phyloP scores from a whole-genome alignment of 2,888 invertebrate species.

The Argyresthia albistria region DNA sequence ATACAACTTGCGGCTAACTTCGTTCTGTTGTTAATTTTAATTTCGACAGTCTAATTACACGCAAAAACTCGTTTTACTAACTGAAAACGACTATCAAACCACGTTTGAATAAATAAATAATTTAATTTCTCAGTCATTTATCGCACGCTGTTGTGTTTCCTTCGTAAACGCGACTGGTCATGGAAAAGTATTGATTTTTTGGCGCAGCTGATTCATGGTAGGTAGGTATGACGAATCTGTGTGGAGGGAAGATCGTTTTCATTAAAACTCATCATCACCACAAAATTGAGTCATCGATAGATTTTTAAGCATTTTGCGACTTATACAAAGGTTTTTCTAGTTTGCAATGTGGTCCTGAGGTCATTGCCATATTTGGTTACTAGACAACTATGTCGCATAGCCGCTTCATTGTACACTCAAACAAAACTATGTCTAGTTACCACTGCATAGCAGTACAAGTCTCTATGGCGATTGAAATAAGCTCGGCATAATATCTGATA shows the following conservation, averaged over 20 bases:
- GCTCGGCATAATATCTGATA: too few relatives aligned
- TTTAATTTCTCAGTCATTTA: slow-evolving; percentile 13
- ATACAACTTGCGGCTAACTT: slow-evolving; percentile 40
- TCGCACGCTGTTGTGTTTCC: background rate
- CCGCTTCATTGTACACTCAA: too few relatives aligned
- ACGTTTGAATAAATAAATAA: background rate
- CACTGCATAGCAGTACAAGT: too few relatives aligned
- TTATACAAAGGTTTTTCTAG: too few relatives aligned
- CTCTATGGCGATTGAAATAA: too few relatives aligned
- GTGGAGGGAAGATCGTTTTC: background rate
- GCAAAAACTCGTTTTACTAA: slow-evolving; percentile 12
- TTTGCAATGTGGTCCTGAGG: too few relatives aligned
- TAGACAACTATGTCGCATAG: too few relatives aligned
- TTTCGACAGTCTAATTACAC: slow-evolving; percentile 27
- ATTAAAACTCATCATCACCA: background rate
- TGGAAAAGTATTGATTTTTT: slow-evolving; percentile 55
- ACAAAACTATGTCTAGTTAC: too few relatives aligned
- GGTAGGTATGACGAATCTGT: background rate
- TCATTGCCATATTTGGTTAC: too few relatives aligned
- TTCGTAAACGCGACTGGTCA: background rate
- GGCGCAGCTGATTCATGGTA: slow-evolving; percentile 52
- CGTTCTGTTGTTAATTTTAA: slow-evolving; percentile 38
- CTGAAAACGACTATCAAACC: too few relatives aligned
- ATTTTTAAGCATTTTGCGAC: slow-evolving; percentile 14
- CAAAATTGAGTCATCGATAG: slow-evolving; percentile 44